phyloP scores from a whole-genome alignment of 2,113 vertebrate species.

The Axis porcinus region DNA sequence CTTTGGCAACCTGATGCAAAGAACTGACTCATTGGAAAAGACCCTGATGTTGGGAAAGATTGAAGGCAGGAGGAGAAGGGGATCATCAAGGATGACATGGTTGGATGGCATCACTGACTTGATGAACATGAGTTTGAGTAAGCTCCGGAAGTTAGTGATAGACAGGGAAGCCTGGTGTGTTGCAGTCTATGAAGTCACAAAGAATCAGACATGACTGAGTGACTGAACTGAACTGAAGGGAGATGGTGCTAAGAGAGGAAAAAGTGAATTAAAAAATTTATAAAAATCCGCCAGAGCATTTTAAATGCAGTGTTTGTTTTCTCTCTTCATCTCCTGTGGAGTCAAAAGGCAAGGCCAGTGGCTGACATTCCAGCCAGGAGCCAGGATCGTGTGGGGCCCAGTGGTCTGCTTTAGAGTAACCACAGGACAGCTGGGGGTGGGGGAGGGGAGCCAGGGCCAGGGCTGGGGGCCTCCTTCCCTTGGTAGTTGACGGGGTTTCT shows the following conservation, averaged over 20 bases:
- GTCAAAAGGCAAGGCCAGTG: background rate
- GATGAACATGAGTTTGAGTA: background rate
- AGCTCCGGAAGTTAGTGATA: background rate
- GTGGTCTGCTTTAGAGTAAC: background rate
- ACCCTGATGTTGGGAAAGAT: background rate
- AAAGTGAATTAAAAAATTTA: background rate
- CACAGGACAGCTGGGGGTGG: background rate
- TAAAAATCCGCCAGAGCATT: background rate
- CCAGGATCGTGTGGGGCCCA: background rate
- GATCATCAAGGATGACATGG: background rate
- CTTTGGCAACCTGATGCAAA: background rate
- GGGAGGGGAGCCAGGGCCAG: background rate
- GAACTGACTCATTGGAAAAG: background rate
- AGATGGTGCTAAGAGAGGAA: background rate
- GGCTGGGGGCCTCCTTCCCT: background rate
- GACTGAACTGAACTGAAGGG: background rate
- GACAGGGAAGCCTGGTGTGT: background rate
- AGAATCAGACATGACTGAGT: background rate
- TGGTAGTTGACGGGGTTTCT: background rate
- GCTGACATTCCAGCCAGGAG: fast-evolving
- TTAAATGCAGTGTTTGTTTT: background rate
- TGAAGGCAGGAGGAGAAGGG: background rate
- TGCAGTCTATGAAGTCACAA: background rate
- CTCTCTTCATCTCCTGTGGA: background rate
- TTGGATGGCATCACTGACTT: background rate